phyloP scores from a whole-genome alignment of 2,113 vertebrate genomes.

The Zosterops pallidus region DNA sequence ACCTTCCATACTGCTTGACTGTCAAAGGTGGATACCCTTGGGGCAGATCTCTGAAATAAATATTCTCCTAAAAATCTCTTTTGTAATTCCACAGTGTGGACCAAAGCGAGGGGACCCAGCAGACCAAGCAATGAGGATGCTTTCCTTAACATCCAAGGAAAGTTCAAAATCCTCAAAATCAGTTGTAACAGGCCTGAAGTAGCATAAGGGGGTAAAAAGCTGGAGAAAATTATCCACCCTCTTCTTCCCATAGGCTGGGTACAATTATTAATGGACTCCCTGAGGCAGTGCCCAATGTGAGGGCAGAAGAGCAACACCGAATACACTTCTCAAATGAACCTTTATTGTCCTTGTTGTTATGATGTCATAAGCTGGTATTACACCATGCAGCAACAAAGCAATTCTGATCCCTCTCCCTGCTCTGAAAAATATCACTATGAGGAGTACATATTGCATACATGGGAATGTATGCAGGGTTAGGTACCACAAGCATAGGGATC shows the following conservation, averaged over 20 bases:
- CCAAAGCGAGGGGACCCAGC: fast-evolving
- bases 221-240: not conserved
- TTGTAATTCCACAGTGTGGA: fast-evolving
- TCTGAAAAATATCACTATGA: not conserved
- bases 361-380: not conserved
- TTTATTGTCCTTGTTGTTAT: not conserved
- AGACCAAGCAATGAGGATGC: not conserved
- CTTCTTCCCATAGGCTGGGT: not conserved
- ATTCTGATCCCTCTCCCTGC: not conserved
- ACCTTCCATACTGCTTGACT: not conserved
- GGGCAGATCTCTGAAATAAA: not conserved
- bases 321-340: not conserved
- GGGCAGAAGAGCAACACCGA: not conserved
- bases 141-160: not conserved
- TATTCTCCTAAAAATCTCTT: not conserved
- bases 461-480: not conserved
- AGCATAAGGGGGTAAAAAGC: not conserved
- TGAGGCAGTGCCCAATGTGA: no score
- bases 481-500: not conserved
- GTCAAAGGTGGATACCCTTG: no score
- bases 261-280: not conserved
- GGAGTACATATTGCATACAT: no score
- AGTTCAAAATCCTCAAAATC: not conserved
- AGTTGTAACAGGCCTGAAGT: not conserved
- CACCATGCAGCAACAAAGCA: not conserved